Percentiles rank a stretch among this genome's conserved stretches.
Conservation (phyloP, 2,113 vertebrate species). For the Antidorcas marsupialis region DNA sequence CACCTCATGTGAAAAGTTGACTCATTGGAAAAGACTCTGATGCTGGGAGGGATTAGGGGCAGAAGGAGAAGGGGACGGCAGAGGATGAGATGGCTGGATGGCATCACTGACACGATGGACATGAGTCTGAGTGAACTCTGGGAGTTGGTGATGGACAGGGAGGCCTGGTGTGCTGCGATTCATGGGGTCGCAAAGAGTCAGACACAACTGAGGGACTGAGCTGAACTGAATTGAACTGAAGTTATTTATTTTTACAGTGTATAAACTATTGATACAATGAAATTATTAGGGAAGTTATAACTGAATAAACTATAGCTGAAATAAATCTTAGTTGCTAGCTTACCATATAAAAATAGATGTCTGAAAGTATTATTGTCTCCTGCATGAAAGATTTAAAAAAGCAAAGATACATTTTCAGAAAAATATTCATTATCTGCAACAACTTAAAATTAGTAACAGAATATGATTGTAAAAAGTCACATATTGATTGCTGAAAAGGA, state of each 20-base stretch:
- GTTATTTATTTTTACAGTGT: slow-evolving; percentile 18
- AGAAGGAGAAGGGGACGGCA: too few species aligned
- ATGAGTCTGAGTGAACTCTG: too few species aligned
- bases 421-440: slow-evolving; percentile 28
- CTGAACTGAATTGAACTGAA: not conserved
- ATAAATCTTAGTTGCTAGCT: not conserved
- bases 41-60: too few species aligned
- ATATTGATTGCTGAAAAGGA: not conserved
- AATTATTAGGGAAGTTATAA: not conserved
- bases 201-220: accelerated
- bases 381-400: not conserved
- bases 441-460: not conserved
- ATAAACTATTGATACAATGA: not conserved
- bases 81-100: too few species aligned
- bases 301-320: not conserved
- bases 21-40: too few species aligned
- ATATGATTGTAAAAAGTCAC: not conserved
- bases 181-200: too few species aligned
- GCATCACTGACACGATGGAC: too few species aligned
- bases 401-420: not conserved
- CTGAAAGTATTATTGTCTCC: slow-evolving; percentile 25
- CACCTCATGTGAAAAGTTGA: too few species aligned
- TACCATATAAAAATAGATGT: slow-evolving; percentile 26
- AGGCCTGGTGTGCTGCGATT: too few species aligned
- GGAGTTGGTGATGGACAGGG: too few species aligned